Evolutionary conservation across 2,113 vertebrate species (phyloP), one percentile per base, ranked within the genome.

Genomic region (Ptilonorhynchus violaceus): DNA sequence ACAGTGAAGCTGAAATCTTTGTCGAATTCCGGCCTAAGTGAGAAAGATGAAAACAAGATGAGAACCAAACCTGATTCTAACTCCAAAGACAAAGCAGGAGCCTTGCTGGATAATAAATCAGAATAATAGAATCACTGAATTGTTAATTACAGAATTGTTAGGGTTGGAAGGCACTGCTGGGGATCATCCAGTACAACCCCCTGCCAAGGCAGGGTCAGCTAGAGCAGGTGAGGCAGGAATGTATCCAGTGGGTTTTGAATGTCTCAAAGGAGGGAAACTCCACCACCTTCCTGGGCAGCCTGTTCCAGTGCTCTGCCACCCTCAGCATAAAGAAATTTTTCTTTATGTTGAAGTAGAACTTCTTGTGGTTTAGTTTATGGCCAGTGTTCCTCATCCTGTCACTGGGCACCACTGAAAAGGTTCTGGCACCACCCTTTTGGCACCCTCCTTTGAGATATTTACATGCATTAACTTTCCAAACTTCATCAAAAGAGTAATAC

Each of bases 231-330:
- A 66, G 17, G 3, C 8, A 37, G 15, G 12, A 50, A 66, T 12
- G 5, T 20, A 11, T 52, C 27, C 44, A 9, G 17, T 27, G 27
- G 14, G 15, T 39, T 67, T 67, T 59, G 19, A 59, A 14, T 24
- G 10, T 30, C 28, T 52, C 28, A 19, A 30, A 19, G 24, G 23
- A 74, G 27, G 37, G 8, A n/a, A 4, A 59, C 6, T 20, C 33
- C 6, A 13, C 1, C 0, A 44, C 19, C 6, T 28, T 31, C 13
- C 52, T 24, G 10, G 19, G 19, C 15, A 81, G 33, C 19, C 15
- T 59, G 8, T 46, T 28, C 13, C 68, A 59, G 10, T 30, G 23
- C 23, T 81, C 33, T 59, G 15, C 13, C 22, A 33, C 13, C 1
- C 13, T 59, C 33, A 24, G 3, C 27, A 17, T 14, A 39, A 67